Percentiles rank a stretch among this genome's conserved stretches.
phyloP scores from a whole-genome alignment of 2,797 vertebrate genomes.

The Galago senegalensis region DNA sequence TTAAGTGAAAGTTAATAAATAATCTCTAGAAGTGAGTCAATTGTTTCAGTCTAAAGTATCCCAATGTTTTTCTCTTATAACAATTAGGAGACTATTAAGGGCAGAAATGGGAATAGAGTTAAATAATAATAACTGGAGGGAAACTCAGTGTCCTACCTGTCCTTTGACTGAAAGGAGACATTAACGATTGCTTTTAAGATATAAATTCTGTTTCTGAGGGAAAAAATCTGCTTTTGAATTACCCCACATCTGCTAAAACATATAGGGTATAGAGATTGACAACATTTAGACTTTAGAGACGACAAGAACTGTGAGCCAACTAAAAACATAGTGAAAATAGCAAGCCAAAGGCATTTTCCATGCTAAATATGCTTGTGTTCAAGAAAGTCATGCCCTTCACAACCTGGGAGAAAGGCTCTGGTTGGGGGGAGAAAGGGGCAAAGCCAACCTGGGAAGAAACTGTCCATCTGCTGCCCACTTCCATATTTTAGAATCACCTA shows the following conservation, averaged over 20 bases:
- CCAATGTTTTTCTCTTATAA: neutral
- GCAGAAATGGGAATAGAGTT: neutral
- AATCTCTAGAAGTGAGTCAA: neutral
- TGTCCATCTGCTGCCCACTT: neutral
- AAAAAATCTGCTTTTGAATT: neutral
- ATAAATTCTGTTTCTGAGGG: neutral
- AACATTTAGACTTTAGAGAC: neutral
- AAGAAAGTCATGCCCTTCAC: neutral
- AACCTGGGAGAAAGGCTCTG: neutral
- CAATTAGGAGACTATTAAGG: neutral
- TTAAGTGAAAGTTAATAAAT: slow-evolving; percentile 35
- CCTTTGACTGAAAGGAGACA: neutral
- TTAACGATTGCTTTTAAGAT: neutral
- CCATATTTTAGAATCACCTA: neutral
- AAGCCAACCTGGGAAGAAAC: neutral
- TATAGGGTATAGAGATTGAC: neutral
- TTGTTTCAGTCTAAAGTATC: neutral
- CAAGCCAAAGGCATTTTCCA: neutral
- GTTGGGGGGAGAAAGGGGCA: neutral
- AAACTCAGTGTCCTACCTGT: neutral
- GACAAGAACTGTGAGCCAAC: neutral
- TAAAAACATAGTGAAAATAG: neutral
- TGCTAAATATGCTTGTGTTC: neutral
- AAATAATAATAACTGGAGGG: neutral
- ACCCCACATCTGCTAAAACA: neutral